phyloP scores from a whole-genome alignment of 2,888 invertebrate genomes.

The Amphipyra berbera region DNA sequence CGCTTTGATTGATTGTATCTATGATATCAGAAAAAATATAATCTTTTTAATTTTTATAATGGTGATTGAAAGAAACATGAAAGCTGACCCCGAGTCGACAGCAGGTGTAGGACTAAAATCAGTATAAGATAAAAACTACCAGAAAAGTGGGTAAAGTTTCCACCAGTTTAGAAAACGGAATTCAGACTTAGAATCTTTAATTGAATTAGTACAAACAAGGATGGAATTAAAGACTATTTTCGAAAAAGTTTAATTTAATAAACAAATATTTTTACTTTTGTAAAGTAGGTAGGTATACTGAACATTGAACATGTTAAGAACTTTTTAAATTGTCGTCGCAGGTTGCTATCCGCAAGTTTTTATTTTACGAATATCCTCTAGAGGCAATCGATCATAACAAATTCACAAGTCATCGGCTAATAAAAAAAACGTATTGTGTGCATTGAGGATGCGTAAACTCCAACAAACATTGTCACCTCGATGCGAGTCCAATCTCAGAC shows the following conservation, averaged over 20 bases:
- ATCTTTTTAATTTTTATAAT: constrained; percentile 4
- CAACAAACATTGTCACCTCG: constrained; percentile 88
- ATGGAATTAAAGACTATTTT: constrained; percentile 1
- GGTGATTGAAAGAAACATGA: constrained; percentile 26
- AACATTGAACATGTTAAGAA: constrained; percentile 61
- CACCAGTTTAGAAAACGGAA: too few relatives aligned
- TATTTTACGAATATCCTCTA: constrained; percentile 64
- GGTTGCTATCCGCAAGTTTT: constrained; percentile 76
- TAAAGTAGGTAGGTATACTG: too few relatives aligned
- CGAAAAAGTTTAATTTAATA: not conserved
- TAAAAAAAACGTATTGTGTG: constrained; percentile 85
- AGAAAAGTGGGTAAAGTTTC: not conserved
- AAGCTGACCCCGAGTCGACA: constrained; percentile 12
- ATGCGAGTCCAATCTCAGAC: constrained; percentile 82
- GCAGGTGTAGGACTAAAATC: not conserved
- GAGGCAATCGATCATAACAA: constrained; percentile 87
- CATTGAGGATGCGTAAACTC: constrained; percentile 82
- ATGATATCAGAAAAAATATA: constrained; percentile 17
- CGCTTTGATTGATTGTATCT: constrained; percentile 38
- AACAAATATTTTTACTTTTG: constrained; percentile 10
- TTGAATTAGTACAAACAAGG: too few relatives aligned
- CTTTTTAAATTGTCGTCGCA: constrained; percentile 62
- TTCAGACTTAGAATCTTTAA: too few relatives aligned
- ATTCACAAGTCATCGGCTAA: constrained; percentile 89
- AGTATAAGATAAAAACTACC: not conserved